Conservation (phyloP, 2,113 vertebrate genomes). For the Grammomys dolichurus region DNA sequence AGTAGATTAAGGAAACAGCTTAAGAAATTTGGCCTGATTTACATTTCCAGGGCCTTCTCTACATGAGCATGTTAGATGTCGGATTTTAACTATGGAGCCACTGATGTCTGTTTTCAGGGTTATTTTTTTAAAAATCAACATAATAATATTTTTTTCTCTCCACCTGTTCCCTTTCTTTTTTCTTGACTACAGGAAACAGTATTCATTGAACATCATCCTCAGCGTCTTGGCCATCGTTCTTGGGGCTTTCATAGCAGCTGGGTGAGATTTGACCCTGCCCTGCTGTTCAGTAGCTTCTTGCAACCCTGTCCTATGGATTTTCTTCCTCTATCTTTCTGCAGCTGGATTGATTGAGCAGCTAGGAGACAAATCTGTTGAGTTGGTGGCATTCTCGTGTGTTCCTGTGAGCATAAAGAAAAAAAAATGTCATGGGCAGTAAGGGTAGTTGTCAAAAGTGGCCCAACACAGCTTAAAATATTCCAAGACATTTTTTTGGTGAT, state of each 20-base stretch:
- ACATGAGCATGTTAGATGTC: not conserved
- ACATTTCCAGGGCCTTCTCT: not conserved
- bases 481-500: no score
- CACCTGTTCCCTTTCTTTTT: not conserved
- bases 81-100: not conserved
- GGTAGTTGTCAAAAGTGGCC: not conserved
- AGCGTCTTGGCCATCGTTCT: slow-evolving; percentile 92
- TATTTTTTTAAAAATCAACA: not conserved
- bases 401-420: not conserved
- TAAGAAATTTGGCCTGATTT: not conserved
- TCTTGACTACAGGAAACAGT: slow-evolving; percentile 88
- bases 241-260: slow-evolving; percentile 94
- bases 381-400: not conserved
- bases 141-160: not conserved
- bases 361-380: slow-evolving; percentile 37
- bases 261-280: slow-evolving; percentile 88
- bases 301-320: not conserved
- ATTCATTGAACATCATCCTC: slow-evolving; percentile 86
- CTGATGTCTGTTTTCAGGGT: not conserved
- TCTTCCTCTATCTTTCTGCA: slow-evolving; percentile 65
- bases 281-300: slow-evolving; percentile 22
- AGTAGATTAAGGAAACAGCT: slow-evolving; percentile 17
- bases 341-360: slow-evolving; percentile 27
- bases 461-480: not conserved
- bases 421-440: not conserved